phyloP scores from a whole-genome alignment of 2,113 vertebrate genomes.

The Procavia capensis region DNA sequence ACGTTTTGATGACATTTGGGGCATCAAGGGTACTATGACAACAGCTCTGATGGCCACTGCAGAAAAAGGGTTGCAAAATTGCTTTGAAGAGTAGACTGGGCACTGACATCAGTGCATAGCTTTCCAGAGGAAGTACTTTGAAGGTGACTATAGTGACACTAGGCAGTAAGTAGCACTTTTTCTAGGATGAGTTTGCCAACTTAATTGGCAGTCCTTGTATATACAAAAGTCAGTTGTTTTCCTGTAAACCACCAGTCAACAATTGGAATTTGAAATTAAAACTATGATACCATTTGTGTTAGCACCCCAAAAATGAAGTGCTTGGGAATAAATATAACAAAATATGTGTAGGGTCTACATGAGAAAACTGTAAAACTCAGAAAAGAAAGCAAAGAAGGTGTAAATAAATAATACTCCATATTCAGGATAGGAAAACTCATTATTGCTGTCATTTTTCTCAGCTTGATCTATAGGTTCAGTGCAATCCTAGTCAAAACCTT shows the following conservation, averaged over 20 bases:
- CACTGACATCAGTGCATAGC: too few relatives aligned
- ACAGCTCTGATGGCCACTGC: too few relatives aligned
- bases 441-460: neutral
- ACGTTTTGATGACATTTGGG: too few relatives aligned
- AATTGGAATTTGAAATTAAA: neutral
- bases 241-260: neutral
- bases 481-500: neutral
- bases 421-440: neutral
- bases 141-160: too few relatives aligned
- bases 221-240: neutral
- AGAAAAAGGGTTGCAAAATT: too few relatives aligned
- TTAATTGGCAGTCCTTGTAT: too few relatives aligned
- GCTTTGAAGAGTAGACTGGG: too few relatives aligned
- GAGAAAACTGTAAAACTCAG: neutral
- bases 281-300: neutral
- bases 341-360: neutral
- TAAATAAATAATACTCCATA: neutral
- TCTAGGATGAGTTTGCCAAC: too few relatives aligned
- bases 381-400: too few relatives aligned
- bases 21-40: too few relatives aligned
- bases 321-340: constrained; percentile 36
- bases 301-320: neutral
- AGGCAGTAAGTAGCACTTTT: too few relatives aligned
- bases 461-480: neutral
- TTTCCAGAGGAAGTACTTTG: too few relatives aligned